A percentile compares a stretch with the other conserved stretches of the same genome.
phyloP scores from a whole-genome alignment of 2,888 invertebrate genomes.

The Stictocephala bisonia region DNA sequence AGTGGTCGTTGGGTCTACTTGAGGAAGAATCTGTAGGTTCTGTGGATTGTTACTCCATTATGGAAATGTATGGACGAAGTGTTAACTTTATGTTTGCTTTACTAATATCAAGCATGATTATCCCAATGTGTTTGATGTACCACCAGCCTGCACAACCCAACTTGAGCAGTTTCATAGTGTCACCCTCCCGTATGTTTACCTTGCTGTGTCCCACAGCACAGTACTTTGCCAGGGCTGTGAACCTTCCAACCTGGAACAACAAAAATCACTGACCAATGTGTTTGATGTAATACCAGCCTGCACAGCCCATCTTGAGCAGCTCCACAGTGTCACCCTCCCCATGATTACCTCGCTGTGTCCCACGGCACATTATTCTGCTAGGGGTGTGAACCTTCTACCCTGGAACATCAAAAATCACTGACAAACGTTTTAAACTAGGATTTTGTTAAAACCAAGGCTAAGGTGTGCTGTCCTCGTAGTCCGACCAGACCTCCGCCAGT shows the following conservation, averaged over 20 bases:
- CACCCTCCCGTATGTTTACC: conserved; percentile 90
- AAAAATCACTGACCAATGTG: conserved; percentile 75
- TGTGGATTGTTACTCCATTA: too few relatives aligned
- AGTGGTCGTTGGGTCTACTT: too few relatives aligned
- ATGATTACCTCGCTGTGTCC: conserved; percentile 92
- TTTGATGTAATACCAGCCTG: conserved; percentile 97
- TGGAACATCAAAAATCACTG: conserved; percentile 64
- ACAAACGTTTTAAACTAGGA: too few relatives aligned
- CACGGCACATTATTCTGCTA: conserved; percentile 93
- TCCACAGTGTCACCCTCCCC: conserved; percentile 91
- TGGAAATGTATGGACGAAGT: too few relatives aligned
- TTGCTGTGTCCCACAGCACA: conserved; percentile 91
- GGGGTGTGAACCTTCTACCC: conserved; percentile 86
- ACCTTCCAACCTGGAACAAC: conserved; percentile 76
- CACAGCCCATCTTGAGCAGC: conserved; percentile 91
- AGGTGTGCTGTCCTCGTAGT: too few relatives aligned
- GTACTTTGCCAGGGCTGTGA: conserved; percentile 92
- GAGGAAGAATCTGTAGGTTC: too few relatives aligned
- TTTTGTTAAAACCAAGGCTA: too few relatives aligned
- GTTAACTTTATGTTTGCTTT: too few relatives aligned
- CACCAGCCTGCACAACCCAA: conserved; percentile 97
- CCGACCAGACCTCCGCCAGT: too few relatives aligned
- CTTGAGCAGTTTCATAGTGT: conserved; percentile 88
- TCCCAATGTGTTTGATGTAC: conserved; percentile 90
- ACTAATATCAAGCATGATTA: too few relatives aligned